Percentiles rank a stretch among this genome's conserved stretches.
Conservation (phyloP, 2,888 invertebrate species). For the Scaptomyza flava region DNA sequence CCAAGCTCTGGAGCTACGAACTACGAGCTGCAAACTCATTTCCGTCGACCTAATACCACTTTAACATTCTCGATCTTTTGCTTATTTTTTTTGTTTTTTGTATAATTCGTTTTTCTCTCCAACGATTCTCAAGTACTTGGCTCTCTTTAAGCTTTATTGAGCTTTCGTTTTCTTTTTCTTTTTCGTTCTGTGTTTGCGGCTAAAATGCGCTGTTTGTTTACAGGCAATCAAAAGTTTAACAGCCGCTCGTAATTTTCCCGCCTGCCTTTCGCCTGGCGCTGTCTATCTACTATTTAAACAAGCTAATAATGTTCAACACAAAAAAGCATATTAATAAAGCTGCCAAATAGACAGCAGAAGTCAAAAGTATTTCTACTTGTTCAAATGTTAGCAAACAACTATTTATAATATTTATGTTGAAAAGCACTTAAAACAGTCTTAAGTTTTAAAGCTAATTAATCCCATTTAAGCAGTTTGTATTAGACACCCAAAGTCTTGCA, state of each 20-base stretch:
- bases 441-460: background rate
- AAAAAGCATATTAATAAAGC: conserved; percentile 33
- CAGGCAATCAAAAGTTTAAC: conserved; percentile 72
- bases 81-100: background rate
- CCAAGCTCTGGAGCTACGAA: conserved; percentile 51
- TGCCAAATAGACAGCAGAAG: background rate
- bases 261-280: conserved; percentile 26
- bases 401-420: too few species aligned
- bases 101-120: background rate
- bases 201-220: conserved; percentile 67
- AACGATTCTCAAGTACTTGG: conserved; percentile 12
- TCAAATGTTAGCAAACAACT: background rate
- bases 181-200: conserved; percentile 10
- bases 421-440: too few species aligned
- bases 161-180: conserved; percentile 24
- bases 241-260: conserved; percentile 11
- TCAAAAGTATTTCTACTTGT: background rate
- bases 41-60: conserved; percentile 50
- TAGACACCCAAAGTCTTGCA: background rate
- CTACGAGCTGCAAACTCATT: conserved; percentile 75
- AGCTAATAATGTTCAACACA: conserved; percentile 14
- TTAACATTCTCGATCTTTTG: conserved; percentile 7
- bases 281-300: conserved; percentile 27
- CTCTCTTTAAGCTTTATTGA: conserved; percentile 62
- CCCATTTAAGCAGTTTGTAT: background rate